phyloP scores from a whole-genome alignment of 1,140 invertebrate species.

The Leptestheria dahalacensis region DNA sequence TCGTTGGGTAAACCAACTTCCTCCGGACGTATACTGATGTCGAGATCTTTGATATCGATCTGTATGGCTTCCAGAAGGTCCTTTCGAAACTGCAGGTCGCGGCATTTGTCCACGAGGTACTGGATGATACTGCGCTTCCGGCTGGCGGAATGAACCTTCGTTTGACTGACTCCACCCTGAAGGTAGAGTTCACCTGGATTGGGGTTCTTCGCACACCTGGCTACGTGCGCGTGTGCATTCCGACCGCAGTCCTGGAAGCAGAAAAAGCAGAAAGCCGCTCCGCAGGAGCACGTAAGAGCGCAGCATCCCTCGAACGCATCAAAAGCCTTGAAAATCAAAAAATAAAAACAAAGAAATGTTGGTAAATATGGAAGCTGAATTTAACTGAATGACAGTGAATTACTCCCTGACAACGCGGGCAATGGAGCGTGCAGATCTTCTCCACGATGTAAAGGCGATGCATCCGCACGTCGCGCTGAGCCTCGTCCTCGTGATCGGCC shows the following conservation, averaged over 20 bases:
- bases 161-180: background rate
- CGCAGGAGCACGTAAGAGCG: background rate
- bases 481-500: background rate
- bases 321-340: background rate
- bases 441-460: constrained; percentile 9
- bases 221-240: background rate
- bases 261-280: background rate
- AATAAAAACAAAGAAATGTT: background rate
- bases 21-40: background rate
- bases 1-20: background rate
- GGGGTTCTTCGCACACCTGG: background rate
- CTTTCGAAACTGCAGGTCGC: background rate
- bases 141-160: background rate
- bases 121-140: background rate
- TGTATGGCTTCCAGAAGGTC: background rate
- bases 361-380: too few relatives aligned
- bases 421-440: background rate
- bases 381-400: too few relatives aligned
- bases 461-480: background rate
- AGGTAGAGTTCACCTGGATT: background rate
- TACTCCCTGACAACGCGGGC: background rate
- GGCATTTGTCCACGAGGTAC: background rate
- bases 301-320: constrained; percentile 1
- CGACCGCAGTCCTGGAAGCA: background rate
- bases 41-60: background rate